Conservation (phyloP, 2,888 invertebrate species). For the Drosophila atripex region DNA sequence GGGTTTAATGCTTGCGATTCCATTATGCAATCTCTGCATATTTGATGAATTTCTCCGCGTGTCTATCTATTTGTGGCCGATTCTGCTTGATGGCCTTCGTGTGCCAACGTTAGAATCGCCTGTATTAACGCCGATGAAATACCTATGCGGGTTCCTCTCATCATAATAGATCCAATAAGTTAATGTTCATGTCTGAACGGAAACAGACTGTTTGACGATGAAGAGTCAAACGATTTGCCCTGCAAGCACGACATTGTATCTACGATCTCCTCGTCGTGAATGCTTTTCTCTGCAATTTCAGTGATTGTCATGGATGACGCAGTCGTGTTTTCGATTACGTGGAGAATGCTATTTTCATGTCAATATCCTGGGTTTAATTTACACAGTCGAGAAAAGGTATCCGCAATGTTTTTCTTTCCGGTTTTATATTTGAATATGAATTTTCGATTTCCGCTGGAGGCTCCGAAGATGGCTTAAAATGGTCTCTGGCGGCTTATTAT, state of each 20-base stretch:
- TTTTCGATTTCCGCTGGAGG: no score
- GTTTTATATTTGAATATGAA: no score
- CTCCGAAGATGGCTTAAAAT: no score
- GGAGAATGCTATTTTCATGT: slow-evolving; percentile 1
- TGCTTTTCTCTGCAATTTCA: slow-evolving; percentile 2
- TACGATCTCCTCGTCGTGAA: not conserved
- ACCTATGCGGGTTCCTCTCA: not conserved
- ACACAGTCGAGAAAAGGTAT: no score
- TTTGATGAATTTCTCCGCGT: no score
- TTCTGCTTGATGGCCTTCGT: slow-evolving; percentile 2
- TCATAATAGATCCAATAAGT: not conserved
- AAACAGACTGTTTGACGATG: slow-evolving; percentile 2
- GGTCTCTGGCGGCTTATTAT: no score
- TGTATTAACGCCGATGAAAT: slow-evolving; percentile 1
- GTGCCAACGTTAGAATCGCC: slow-evolving; percentile 7
- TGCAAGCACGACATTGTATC: slow-evolving; percentile 4
- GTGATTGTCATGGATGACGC: slow-evolving; percentile 1
- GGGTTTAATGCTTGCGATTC: no score
- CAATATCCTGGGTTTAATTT: no score
- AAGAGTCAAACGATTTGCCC: not conserved
- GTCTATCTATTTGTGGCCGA: no score
- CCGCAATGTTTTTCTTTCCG: no score
- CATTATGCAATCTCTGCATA: no score
- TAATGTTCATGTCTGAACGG: slow-evolving; percentile 1
- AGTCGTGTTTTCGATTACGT: slow-evolving; percentile 2